Evolutionary conservation across 1,140 invertebrate genomes (phyloP), one percentile per base, ranked within the genome.

Genomic region (Dreissena polymorpha): DNA sequence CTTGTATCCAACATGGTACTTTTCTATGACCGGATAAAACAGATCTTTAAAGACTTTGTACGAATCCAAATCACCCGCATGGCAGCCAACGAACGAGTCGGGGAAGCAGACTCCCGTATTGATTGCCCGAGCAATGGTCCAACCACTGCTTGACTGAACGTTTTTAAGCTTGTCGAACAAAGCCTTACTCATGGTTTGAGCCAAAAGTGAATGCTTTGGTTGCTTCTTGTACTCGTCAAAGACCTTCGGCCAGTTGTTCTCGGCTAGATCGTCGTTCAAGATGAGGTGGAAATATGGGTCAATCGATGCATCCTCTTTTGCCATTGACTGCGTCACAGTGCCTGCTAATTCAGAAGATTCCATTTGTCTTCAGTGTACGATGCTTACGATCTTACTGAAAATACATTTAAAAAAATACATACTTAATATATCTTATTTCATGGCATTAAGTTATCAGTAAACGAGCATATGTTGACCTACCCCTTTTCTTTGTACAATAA

Each of bases 21-120:
- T 53, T 71, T 80, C 65, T 23, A 71, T 80, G 5, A 69, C 53
- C 5, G 77, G 77, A 18, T 70, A 49, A 29, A 70, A 80, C 1
- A 80, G 55, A 18, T 23, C 67, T 21, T 68, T 64, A 23, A 80
- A 80, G n/a, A 68, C n/a, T 16, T 53, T n/a, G 39, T 78, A 80
- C 16, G 77, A 68, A 57, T 71, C 65, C 3, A 51, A 50, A 53
- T 80, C 77, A 6, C 65, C 67, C 49, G 77, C 77, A 8, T 68
- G 77, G 50, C 67, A 25, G 25, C 77, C 77, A 39, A 80, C 60
- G 18, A 70, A 68, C 10, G 51, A 65, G 39, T 51, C 49, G 8
- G 63, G 77, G 14, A 53, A 68, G n/a, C 25, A 27, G n/a, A 80
- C 68, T n/a, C 77, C 77, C 25, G 53, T 68, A 25, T 68, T 68